Evolutionary conservation across 2,888 invertebrate genomes (phyloP), one percentile per base, ranked within the genome.

Genomic region (Aproaerema taeniolella): DNA sequence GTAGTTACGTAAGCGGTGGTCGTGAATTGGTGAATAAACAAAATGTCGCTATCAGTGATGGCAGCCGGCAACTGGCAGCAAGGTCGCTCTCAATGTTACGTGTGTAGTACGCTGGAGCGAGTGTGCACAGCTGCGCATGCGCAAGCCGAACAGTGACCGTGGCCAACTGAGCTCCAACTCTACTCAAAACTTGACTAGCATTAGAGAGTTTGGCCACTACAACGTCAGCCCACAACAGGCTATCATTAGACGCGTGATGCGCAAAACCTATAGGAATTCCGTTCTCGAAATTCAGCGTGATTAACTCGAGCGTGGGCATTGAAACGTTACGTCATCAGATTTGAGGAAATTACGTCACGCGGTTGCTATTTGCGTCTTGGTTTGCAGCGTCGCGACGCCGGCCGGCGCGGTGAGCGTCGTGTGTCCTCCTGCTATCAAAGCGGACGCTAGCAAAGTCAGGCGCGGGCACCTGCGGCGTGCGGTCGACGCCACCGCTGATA

Each of bases 21-120:
- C 24, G 40, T 28, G 36, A 36, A 38, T 43, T 38, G 30, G 32
- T 35, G 32, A 36, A 37, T 47, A 52, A 50, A 53, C 45, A 52
- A 49, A 58, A 56, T 63, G 38, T 55, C 49, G 55, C 49, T 63
- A 64, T 53, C 49, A 61, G 49, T 42, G 52, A 60, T 53, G 46
- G 55, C 50, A 60, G 61, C 51, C 64, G 61, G 65, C 70, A 77
- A 70, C 70, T 60, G 58, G 63, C 71, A 44, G 58, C 79, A 80
- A 85, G 80, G 82, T 77, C 81, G 73, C 57, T 61, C 52, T 72
- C 74, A 77, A 78, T 80, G 79, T 68, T 73, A 74, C 68, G 60
- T 56, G 32, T 30, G 24, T 25, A 33, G 31, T 65, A 56, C 53
- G 46, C 52, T 39, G 46, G 49, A 49, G 52, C 46, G 45, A 60